These are phyloP conservation scores for Lepidocyrtinus sp. DNA, from an alignment of 2,888 invertebrate genomes.

Conservation along the genomic window DNA sequence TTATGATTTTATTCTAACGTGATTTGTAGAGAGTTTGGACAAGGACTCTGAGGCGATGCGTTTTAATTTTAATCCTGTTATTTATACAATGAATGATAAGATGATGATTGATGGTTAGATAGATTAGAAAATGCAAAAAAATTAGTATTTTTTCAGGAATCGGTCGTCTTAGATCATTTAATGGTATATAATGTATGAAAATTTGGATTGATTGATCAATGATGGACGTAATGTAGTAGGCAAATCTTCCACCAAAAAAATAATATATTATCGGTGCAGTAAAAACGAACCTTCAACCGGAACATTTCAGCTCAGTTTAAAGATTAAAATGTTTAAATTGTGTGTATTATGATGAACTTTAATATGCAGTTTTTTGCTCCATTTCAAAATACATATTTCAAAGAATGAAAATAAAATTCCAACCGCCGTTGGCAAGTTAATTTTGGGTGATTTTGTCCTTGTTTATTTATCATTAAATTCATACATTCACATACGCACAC, in stretches of 20 bases:
- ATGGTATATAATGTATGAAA: neutral
- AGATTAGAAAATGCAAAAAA: conserved; percentile 4
- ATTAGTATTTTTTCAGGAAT: neutral
- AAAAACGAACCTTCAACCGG: neutral
- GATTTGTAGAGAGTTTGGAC: no score
- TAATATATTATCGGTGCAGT: neutral
- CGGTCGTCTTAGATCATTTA: no score
- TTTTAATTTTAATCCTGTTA: no score
- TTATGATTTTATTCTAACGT: no score
- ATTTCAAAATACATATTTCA: neutral
- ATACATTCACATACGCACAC: no score
- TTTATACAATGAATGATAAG: neutral
- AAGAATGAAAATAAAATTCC: neutral
- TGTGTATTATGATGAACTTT: no score
- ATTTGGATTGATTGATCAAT: neutral
- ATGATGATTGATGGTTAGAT: neutral
- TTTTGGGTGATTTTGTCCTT: no score
- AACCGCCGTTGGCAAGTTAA: no score
- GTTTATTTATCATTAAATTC: no score
- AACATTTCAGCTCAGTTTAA: neutral
- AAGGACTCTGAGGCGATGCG: no score
- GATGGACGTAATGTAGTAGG: neutral
- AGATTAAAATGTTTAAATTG: neutral
- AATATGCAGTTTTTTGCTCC: neutral
- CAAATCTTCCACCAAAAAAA: conserved; percentile 2